Base-by-base conservation (phyloP, 1,140 invertebrate species). In the Tribolium madens region DNA sequence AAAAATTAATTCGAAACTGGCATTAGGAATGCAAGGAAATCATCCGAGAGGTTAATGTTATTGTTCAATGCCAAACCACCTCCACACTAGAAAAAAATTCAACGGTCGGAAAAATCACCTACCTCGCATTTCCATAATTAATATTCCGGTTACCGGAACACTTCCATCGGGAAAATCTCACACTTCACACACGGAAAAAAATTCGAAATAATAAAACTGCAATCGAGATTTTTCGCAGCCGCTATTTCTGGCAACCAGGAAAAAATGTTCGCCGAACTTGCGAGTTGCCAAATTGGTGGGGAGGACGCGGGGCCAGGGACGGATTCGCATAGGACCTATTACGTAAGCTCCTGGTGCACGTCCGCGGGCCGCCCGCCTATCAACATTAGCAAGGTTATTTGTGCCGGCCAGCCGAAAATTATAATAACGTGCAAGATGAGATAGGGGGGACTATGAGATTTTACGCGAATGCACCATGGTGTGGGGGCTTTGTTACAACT, bases 241-340 rank as follows among this genome's bases (percentile, higher is more conserved):
- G 77, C 82, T 84, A 84, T 81, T 84, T 83, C 82, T 83, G 83
- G 80, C 79, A 83, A 84, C 82, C 83, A 83, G 82, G 83, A 83
- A 84, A 84, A 83, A 84, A 84, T 83, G 77, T 75, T 79, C 52
- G 72, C 73, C 48, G 71, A 81, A 71, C 74, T 77, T 77, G 75
- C 80, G 76, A 79, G 69, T 79, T 81, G 80, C 80, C 80, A 79
- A 81, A 81, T 68, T 76, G 78, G 76, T 76, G 76, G 73, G 76
- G 76, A 50, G 73, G 50, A 48, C 53, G 77, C 73, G 77, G 77
- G 77, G 77, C 72, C 68, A 70, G 53, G 60, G 73, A 73, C 33
- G 53, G 57, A 78, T 80, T 80, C 78, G 76, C 78, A 80, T 80
- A 78, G 78, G 76, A 68, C 76, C 78, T 77, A 74, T 80, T 80